phyloP scores from a whole-genome alignment of 2,888 invertebrate species.

The Lepas anatifera region DNA sequence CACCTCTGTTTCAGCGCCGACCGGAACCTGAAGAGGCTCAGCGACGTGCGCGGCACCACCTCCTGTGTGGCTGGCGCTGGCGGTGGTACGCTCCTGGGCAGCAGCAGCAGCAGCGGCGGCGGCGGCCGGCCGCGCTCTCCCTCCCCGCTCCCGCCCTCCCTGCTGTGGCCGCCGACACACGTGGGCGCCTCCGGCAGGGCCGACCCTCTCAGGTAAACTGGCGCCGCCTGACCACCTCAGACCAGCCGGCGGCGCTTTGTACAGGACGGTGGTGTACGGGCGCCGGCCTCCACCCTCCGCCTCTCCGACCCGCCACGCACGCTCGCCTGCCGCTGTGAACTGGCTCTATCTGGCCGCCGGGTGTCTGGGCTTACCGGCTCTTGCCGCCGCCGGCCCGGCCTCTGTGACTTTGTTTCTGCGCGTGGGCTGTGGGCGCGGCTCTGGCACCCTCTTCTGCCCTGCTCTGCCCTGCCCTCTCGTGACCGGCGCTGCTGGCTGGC shows the following conservation, averaged over 20 bases:
- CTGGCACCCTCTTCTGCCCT: too few species aligned
- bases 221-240: neutral
- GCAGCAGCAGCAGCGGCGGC: too few species aligned
- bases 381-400: too few species aligned
- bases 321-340: neutral
- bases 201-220: neutral
- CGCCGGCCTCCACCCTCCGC: neutral
- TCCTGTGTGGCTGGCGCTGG: too few species aligned
- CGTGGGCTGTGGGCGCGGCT: too few species aligned
- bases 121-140: neutral
- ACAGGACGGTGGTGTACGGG: neutral
- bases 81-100: too few species aligned
- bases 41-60: too few species aligned
- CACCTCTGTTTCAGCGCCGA: neutral
- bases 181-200: neutral
- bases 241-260: neutral
- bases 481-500: too few species aligned
- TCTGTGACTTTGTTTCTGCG: too few species aligned
- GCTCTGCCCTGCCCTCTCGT: too few species aligned
- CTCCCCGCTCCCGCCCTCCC: neutral
- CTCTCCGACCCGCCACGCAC: neutral
- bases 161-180: neutral
- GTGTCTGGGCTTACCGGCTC: too few species aligned
- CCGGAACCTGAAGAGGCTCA: conserved; percentile 2
- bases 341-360: too few species aligned